These are phyloP conservation scores for Hemibagrus guttatus DNA, from an alignment of 2,797 vertebrate species.

Conservation along the genomic window DNA sequence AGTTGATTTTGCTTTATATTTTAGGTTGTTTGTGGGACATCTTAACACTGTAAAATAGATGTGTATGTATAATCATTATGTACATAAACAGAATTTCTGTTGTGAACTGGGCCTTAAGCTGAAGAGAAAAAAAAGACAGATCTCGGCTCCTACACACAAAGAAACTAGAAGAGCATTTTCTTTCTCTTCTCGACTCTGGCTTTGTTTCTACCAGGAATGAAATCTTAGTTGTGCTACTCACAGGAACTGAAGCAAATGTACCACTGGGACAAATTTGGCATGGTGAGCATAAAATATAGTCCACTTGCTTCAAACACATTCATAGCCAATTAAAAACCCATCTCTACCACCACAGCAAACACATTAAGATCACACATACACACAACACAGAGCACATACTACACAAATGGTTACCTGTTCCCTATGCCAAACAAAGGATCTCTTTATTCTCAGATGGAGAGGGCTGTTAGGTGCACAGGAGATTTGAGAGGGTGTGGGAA, in stretches of 20 bases:
- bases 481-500: constrained; percentile 77
- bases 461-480: constrained; percentile 69
- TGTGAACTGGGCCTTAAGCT: not conserved
- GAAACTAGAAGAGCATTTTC: not conserved
- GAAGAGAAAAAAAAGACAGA: not conserved
- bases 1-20: not conserved
- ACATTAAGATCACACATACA: constrained; percentile 36
- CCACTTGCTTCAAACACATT: constrained; percentile 14
- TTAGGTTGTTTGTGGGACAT: not conserved
- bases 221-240: constrained; percentile 10
- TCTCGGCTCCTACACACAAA: not conserved
- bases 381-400: constrained; percentile 59
- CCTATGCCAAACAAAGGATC: constrained; percentile 71
- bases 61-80: not conserved
- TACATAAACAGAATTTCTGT: not conserved
- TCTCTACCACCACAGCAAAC: constrained; percentile 17
- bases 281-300: constrained; percentile 8
- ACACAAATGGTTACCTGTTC: constrained; percentile 79
- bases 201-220: constrained; percentile 13
- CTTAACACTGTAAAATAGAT: not conserved
- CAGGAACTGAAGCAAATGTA: not conserved
- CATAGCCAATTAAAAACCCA: constrained; percentile 54
- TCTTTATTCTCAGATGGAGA: constrained; percentile 70
- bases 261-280: constrained; percentile 23
- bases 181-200: not conserved